A percentile compares a stretch with the other conserved stretches of the same genome.
These are phyloP conservation scores for Ammospiza maritima DNA, from an alignment of 2,797 vertebrate species.

Conservation along the genomic window DNA sequence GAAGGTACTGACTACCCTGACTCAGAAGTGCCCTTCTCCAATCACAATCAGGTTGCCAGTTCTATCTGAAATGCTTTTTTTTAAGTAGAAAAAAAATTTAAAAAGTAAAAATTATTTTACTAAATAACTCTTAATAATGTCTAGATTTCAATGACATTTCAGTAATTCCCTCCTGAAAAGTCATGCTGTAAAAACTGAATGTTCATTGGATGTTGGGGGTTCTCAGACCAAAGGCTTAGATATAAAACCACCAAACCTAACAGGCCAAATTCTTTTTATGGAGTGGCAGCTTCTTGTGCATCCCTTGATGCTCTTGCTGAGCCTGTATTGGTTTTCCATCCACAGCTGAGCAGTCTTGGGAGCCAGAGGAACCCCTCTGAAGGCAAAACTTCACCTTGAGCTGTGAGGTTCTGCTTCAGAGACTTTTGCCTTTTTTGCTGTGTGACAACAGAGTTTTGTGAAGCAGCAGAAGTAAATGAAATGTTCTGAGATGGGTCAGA, in stretches of 20 bases:
- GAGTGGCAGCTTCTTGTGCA: neutral
- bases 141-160: neutral
- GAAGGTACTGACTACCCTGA: neutral
- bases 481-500: neutral
- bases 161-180: neutral
- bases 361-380: neutral
- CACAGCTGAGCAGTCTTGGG: neutral
- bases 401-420: neutral
- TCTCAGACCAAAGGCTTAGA: neutral
- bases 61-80: neutral
- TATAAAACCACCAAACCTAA: neutral
- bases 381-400: neutral
- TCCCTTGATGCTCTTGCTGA: neutral
- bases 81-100: neutral
- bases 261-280: neutral
- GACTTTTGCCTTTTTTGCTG: neutral
- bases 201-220: neutral
- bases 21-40: neutral
- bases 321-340: neutral
- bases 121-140: neutral
- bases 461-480: slow-evolving; percentile 7
- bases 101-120: neutral
- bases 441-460: neutral
- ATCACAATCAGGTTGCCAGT: neutral
- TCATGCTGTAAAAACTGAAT: neutral